Base-by-base conservation (phyloP, 2,797 vertebrate genomes). In the Lacerta bilineata region DNA sequence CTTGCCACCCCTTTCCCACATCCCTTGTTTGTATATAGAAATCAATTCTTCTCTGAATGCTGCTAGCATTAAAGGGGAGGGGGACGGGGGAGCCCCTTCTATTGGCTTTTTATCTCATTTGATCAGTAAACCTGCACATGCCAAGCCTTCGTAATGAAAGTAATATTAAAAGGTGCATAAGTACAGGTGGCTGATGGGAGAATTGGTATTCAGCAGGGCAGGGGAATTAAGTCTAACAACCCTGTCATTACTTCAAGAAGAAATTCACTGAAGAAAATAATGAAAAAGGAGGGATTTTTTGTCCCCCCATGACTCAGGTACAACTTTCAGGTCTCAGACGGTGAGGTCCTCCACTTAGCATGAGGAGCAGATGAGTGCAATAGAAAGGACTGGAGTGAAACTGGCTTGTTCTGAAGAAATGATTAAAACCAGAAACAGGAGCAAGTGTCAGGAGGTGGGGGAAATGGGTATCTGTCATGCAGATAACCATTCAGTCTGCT, bases 71-170 rank as follows among this genome's bases (percentile, higher is more conserved):
- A 50, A 29, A 88, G 90, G 90, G 90, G 91, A 80, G 18, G 2
- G 84, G 17, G 2, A 18, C n/a, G 25, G 2, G 84, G 17, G 2
- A 18, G 25, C 74, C 64, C 90, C 79, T 92, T 82, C 50, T 86
- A 81, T 92, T 92, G 91, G 88, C 80, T n/a, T 92, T 95, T 94
- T 86, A 80, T 91, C 59, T 2, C 5, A 64, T 94, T 95, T 94
- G 77, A 92, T 69, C 88, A 90, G 85, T 78, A 95, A 95, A 84
- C 11, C 36, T 89, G 20, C 25, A 68, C 6, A 80, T 20, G 17
- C 91, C n/a, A 64, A 50, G 77, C 86, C 88, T 90, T 93, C 87
- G 61, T 69, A 92, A 84, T 78, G 72, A 76, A 87, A 90, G 66
- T 79, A 89, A 84, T 93, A 92, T 92, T 93, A 93, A 94, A 39